A percentile compares a stretch with the other conserved stretches of the same genome.
Evolutionary conservation across 1,140 invertebrate genomes (phyloP).

Genomic region (Cotesia vestalis): DNA sequence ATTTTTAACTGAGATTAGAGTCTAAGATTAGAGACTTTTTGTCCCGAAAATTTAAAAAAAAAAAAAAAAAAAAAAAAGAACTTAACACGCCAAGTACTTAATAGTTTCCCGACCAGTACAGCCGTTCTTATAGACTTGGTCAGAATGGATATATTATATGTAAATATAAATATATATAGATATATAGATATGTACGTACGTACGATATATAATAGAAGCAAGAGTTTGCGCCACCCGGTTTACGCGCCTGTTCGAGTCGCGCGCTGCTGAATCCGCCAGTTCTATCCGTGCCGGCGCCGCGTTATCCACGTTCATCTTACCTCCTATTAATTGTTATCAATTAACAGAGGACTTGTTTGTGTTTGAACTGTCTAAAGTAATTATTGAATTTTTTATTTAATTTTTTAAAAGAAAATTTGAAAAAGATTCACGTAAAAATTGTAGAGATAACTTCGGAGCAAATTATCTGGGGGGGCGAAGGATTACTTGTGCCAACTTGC

Average conservation of each 20-base stretch:
- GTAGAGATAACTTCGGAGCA: not conserved
- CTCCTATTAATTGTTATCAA: no score
- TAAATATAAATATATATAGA: no score
- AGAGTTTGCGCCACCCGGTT: conserved; percentile 31
- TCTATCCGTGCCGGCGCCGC: conserved; percentile 27
- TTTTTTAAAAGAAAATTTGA: no score
- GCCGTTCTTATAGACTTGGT: no score
- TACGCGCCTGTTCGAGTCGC: conserved; percentile 19
- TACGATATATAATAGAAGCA: not conserved
- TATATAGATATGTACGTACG: not conserved
- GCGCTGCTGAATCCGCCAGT: conserved; percentile 21
- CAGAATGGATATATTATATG: no score
- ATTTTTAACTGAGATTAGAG: no score
- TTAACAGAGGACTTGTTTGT: not conserved
- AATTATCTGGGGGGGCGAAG: not conserved
- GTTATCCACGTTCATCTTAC: conserved; percentile 5
- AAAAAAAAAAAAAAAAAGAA: no score
- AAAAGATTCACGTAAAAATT: not conserved
- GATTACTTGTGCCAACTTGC: not conserved
- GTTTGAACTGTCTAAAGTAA: not conserved
- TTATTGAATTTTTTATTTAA: no score
- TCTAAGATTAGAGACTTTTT: no score
- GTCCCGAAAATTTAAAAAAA: no score
- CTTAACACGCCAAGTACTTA: no score
- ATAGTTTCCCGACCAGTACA: no score